Evolutionary conservation across 2,888 invertebrate species (phyloP).

Genomic region (Sacculina carcini): DNA sequence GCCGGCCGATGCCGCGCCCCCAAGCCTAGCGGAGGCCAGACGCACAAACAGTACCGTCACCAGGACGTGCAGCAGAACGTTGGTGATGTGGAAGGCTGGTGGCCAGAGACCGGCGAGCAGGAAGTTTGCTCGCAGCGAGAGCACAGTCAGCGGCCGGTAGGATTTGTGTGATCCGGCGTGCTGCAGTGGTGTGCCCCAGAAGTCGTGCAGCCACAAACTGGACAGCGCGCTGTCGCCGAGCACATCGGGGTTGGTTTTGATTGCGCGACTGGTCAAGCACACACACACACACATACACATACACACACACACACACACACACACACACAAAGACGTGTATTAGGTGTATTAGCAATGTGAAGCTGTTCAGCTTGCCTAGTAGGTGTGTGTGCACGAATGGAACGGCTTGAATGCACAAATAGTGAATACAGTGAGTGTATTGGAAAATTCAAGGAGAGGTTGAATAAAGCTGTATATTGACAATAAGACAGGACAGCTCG

Average conservation of each 20-base stretch:
- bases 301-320: no score
- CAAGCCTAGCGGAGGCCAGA: conserved; percentile 16
- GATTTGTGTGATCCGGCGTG: conserved; percentile 90
- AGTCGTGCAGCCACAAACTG: conserved; percentile 67
- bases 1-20: conserved; percentile 16
- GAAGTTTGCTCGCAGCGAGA: conserved; percentile 37
- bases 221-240: conserved; percentile 54
- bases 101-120: conserved; percentile 33
- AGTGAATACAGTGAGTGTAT: no score
- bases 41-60: conserved; percentile 23
- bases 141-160: conserved; percentile 72
- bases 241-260: conserved; percentile 78
- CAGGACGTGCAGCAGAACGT: conserved; percentile 24
- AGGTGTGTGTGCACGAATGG: no score
- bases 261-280: conserved; percentile 86
- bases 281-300: no score
- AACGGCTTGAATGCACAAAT: no score
- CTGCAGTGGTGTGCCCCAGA: conserved; percentile 86
- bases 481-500: no score
- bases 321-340: no score
- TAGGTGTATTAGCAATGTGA: no score
- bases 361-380: no score
- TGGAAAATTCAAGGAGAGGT: no score
- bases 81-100: conserved; percentile 50
- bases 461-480: no score